Percentiles rank a stretch among this genome's conserved stretches.
These are phyloP conservation scores for Mormyrus lacerda DNA, from an alignment of 2,113 vertebrate genomes.

Conservation along the genomic window DNA sequence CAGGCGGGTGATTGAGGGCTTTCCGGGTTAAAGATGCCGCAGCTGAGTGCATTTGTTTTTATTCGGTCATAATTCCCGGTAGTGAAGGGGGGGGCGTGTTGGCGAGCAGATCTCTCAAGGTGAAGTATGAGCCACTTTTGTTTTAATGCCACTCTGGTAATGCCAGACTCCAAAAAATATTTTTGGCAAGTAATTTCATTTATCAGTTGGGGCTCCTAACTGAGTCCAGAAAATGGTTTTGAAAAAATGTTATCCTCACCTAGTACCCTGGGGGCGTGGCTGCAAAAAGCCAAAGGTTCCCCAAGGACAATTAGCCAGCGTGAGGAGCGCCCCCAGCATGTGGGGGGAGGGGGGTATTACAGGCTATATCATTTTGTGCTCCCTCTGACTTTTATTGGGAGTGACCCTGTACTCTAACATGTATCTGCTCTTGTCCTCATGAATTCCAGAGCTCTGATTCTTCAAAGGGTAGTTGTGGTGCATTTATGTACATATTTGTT, in stretches of 20 bases:
- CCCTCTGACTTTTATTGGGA: neutral
- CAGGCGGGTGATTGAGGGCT: neutral
- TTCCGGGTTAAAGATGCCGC: neutral
- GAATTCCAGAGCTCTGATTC: neutral
- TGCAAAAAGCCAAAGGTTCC: neutral
- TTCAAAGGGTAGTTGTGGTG: too few species aligned
- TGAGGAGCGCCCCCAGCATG: neutral
- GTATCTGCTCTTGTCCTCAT: neutral
- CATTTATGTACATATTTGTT: too few species aligned
- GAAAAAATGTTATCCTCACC: neutral
- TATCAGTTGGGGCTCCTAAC: neutral
- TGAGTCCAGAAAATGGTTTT: neutral
- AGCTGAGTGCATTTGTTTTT: neutral
- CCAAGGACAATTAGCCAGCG: neutral
- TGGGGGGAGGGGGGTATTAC: neutral
- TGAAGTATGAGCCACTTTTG: neutral
- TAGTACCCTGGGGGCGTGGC: neutral
- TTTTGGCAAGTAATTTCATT: neutral
- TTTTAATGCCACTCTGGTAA: neutral
- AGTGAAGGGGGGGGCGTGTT: neutral
- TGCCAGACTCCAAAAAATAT: neutral
- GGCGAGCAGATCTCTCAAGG: neutral
- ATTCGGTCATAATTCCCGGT: neutral
- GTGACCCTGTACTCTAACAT: neutral
- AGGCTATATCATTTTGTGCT: neutral